Evolutionary conservation across 2,113 vertebrate genomes (phyloP).

Genomic region (Picathartes gymnocephalus): DNA sequence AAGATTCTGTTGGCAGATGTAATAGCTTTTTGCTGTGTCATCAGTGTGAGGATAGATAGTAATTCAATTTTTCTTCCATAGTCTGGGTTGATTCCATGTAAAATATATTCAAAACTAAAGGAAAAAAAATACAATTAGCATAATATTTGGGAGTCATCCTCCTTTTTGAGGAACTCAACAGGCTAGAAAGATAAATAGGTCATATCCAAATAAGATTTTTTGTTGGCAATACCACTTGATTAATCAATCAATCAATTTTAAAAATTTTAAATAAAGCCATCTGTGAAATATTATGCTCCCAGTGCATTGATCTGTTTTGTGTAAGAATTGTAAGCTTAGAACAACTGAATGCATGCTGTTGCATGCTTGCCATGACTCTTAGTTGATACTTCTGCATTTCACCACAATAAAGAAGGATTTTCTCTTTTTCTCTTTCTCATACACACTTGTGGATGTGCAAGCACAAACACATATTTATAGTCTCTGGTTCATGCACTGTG

Average conservation of each 20-base stretch:
- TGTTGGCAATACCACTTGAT: background rate
- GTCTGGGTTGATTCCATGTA: background rate
- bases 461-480: background rate
- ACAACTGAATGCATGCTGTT: background rate
- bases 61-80: background rate
- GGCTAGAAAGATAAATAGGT: background rate
- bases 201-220: background rate
- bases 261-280: background rate
- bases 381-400: background rate
- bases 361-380: background rate
- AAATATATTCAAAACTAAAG: background rate
- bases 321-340: background rate
- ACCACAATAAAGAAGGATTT: background rate
- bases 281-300: background rate
- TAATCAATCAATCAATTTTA: background rate
- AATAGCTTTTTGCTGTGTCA: background rate
- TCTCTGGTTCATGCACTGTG: background rate
- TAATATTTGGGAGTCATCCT: background rate
- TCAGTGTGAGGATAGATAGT: background rate
- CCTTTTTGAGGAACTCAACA: background rate
- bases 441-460: fast-evolving
- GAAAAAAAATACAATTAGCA: background rate
- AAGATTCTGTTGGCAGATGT: background rate
- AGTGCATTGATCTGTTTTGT: background rate
- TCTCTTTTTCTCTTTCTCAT: background rate